These are phyloP conservation scores for Chymomyza costata DNA, from an alignment of 1,140 invertebrate genomes.

Conservation along the genomic window DNA sequence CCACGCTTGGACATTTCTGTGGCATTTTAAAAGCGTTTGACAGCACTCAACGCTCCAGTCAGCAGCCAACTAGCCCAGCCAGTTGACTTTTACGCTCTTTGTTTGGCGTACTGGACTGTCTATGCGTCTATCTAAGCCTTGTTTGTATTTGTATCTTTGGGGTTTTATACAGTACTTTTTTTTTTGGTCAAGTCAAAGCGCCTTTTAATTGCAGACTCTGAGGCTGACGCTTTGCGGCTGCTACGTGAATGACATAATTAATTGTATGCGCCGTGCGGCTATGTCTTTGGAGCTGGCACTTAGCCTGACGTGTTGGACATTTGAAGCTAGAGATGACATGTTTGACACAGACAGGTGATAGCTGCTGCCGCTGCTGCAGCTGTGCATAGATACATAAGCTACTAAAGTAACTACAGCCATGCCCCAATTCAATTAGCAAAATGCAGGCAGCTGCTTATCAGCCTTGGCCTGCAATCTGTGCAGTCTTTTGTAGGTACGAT, in stretches of 20 bases:
- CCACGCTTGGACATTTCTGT: conserved; percentile 51
- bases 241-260: conserved; percentile 74
- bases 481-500: too few relatives aligned
- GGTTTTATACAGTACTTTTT: background rate
- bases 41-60: conserved; percentile 55
- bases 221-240: conserved; percentile 31
- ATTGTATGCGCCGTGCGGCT: conserved; percentile 48
- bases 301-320: conserved; percentile 64
- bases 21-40: conserved; percentile 74
- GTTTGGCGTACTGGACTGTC: too few relatives aligned
- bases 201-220: conserved; percentile 70
- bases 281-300: conserved; percentile 22
- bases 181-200: conserved; percentile 38
- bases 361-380: too few relatives aligned
- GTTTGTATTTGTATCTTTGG: background rate
- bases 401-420: conserved; percentile 8
- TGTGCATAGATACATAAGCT: background rate
- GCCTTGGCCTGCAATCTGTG: too few relatives aligned
- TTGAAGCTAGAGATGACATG: conserved; percentile 68
- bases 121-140: conserved; percentile 21
- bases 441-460: conserved; percentile 36
- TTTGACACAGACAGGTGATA: conserved; percentile 13
- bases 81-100: too few relatives aligned
- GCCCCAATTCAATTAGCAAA: conserved; percentile 55
- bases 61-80: background rate